phyloP scores from a whole-genome alignment of 2,113 vertebrate genomes.

The Cheilinus undulatus region DNA sequence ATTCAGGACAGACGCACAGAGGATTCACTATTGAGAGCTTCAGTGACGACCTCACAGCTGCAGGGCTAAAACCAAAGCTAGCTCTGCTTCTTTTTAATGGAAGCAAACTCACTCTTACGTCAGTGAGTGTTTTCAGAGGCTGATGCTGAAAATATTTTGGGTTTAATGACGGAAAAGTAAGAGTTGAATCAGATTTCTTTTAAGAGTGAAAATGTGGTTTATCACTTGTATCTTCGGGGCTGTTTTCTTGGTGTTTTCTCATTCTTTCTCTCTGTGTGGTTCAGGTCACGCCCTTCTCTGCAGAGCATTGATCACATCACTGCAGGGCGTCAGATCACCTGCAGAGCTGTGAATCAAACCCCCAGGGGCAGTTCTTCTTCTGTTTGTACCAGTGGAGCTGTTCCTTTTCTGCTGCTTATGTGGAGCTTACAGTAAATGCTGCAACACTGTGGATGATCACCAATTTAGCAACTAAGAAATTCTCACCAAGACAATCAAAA shows the following conservation, averaged over 20 bases:
- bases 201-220: neutral
- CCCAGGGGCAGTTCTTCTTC: too few relatives aligned
- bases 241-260: neutral
- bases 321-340: neutral
- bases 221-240: neutral
- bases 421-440: too few relatives aligned
- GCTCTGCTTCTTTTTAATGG: conserved; percentile 6
- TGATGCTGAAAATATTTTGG: neutral
- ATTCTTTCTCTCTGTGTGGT: neutral
- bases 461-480: too few relatives aligned
- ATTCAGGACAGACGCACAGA: conserved; percentile 11
- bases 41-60: conserved; percentile 32
- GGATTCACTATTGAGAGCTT: conserved; percentile 18
- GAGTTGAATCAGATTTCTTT: neutral
- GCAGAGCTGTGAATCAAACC: neutral
- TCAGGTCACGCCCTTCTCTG: too few relatives aligned
- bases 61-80: conserved; percentile 37
- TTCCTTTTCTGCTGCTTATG: too few relatives aligned
- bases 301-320: too few relatives aligned
- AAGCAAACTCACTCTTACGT: conserved; percentile 15
- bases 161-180: conserved; percentile 4
- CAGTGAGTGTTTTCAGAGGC: neutral
- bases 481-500: too few relatives aligned
- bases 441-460: too few relatives aligned
- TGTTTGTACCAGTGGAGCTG: too few relatives aligned